Base-by-base conservation (phyloP, 2,797 vertebrate genomes). In the Pangasius macronema region DNA sequence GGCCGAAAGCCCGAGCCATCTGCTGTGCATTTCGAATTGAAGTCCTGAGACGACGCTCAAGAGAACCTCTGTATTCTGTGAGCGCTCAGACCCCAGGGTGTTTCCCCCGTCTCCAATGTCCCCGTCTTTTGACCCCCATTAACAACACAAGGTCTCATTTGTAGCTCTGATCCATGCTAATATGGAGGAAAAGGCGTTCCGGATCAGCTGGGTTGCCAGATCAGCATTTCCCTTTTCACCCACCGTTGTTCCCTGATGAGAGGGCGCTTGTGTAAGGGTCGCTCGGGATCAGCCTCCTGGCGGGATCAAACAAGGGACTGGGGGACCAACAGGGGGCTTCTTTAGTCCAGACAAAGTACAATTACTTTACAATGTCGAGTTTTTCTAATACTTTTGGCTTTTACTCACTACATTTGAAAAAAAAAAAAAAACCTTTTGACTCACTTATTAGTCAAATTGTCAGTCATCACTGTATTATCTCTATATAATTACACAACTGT, bases 121-220 rank as follows among this genome's bases (percentile, higher is more conserved):
- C 70, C 27, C 14, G 75, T 76, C 73, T 82, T 88, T 55, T 89
- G 90, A 91, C 90, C 89, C 72, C 87, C 65, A 86, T 88, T 88
- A 88, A 82, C 83, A 80, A 79, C 87, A 89, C 85, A 91, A 88
- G 88, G 87, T 88, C 90, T 89, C 87, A 88, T 88, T 89, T 91
- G 91, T 91, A 79, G 67, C 82, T 67, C 55, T 88, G 87, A 88
- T 89, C 87, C 82, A 84, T 80, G 80, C 84, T 89, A 85, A 90
- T 87, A 83, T 87, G 68, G 51, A 87, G 85, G 36, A 83, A 59
- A 46, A 76, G n/a, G 49, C 79, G 72, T 83, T 84, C 51, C 80
- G 59, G 57, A 75, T 55, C 6, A 57, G 42, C 75, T 39, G 83
- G 85, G 61, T 87, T 86, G 83, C 82, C 84, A 90, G 86, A 86